Evolutionary conservation across 1,140 invertebrate genomes (phyloP), one percentile per base, ranked within the genome.

Genomic region (Scaptomyza graminum): DNA sequence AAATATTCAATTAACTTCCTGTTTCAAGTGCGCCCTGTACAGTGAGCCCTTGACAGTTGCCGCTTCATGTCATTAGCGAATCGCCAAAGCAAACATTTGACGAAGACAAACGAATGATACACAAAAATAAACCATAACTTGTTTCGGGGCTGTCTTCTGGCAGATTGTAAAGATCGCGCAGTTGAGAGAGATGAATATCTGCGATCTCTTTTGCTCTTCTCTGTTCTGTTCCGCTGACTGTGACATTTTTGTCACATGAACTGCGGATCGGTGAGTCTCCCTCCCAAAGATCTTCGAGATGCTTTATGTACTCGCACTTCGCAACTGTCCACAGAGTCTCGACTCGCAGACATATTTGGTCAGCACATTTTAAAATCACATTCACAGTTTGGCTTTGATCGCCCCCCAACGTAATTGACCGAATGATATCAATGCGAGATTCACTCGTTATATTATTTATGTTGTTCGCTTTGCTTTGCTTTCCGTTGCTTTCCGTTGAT

Each of bases 61-160:
- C 70, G 71, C 51, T 56, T 52, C 56, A 69, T 69, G 66, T 74
- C 66, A 74, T 74, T 74, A 74, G 66, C 70, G 65, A 25, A 56
- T 49, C 50, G 39, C 65, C 11, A 56, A 68, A 73, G 65, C 65
- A 69, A 74, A 74, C 63, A 74, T 74, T 74, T 74, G 71, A 74
- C 65, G 65, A 69, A 62, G 65, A 69, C 71, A 73, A 73, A 68
- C 64, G 70, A 61, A 73, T 12, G 25, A 25, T 54, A 52, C 41
- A 54, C 18, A 66, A 18, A 61, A 60, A n/a, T 34, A 8, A 9
- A 34, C 50, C 69, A 66, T 67, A 73, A 73, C 70, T 34, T 65
- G 70, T 73, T 72, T 65, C n/a, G 6, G 47, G 22, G 5, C 34
- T 52, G 13, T 7, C 37, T 41, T 47, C 1, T 61, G 28, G 37